Conservation (phyloP, 2,797 vertebrate species). For the Rhodeus uyekii region DNA sequence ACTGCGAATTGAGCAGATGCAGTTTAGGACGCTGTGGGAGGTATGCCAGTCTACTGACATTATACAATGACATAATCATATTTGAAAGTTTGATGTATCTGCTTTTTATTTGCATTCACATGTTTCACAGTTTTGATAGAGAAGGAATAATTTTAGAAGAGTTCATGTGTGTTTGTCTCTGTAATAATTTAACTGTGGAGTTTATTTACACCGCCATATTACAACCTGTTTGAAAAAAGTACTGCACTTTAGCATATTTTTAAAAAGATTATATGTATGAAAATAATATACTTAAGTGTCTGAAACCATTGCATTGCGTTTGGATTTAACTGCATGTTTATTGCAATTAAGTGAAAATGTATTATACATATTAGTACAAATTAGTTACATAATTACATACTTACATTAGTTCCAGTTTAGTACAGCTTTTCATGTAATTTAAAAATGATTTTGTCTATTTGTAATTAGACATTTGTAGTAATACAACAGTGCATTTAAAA, state of each 20-base stretch:
- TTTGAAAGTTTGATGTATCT: neutral
- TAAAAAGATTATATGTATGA: neutral
- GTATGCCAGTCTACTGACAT: constrained; percentile 71
- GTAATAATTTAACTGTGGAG: neutral
- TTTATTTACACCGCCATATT: neutral
- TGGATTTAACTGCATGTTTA: too few relatives aligned
- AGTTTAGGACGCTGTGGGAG: constrained; percentile 96
- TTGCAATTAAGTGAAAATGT: too few relatives aligned
- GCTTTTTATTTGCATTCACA: neutral
- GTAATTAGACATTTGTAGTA: neutral
- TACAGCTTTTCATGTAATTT: too few relatives aligned
- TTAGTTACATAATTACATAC: too few relatives aligned
- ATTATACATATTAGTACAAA: too few relatives aligned
- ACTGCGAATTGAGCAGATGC: constrained; percentile 92
- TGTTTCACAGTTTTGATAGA: neutral
- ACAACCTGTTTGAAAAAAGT: neutral
- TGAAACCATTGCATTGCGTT: too few relatives aligned
- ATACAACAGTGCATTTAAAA: neutral
- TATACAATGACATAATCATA: neutral
- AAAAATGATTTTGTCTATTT: neutral
- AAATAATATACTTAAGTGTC: neutral
- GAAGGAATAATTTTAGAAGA: neutral
- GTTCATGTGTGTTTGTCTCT: neutral
- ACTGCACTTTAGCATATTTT: neutral
- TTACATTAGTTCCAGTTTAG: too few relatives aligned